A percentile compares a stretch with the other conserved stretches of the same genome.
These are phyloP conservation scores for Prosopocoilus inquinatus DNA, from an alignment of 2,888 invertebrate species.

Conservation along the genomic window DNA sequence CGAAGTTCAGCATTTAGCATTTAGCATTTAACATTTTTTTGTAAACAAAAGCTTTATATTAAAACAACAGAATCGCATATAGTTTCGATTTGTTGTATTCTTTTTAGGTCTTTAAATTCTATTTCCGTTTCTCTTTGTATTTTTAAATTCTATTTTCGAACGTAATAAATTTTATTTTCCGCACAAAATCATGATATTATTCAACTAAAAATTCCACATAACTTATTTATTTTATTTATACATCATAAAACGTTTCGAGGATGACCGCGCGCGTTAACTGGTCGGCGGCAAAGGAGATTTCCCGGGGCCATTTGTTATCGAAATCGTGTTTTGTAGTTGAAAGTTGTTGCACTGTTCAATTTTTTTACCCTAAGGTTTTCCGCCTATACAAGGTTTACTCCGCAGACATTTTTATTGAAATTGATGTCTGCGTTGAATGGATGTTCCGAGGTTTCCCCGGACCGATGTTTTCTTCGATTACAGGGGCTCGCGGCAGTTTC, in stretches of 20 bases:
- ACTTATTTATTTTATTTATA: too few species aligned
- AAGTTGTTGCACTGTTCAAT: conserved; percentile 3
- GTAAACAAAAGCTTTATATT: too few species aligned
- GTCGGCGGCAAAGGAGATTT: not conserved
- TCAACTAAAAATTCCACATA: too few species aligned
- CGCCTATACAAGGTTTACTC: conserved; percentile 35
- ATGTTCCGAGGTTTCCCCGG: conserved; percentile 40
- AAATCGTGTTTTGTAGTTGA: conserved; percentile 9
- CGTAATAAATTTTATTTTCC: too few species aligned
- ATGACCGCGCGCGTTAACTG: not conserved
- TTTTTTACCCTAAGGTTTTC: conserved; percentile 24
- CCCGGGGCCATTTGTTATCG: conserved; percentile 6
- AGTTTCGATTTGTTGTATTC: too few species aligned
- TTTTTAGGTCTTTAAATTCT: too few species aligned
- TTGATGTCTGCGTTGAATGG: conserved; percentile 46
- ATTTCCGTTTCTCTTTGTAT: too few species aligned
- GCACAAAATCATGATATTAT: too few species aligned
- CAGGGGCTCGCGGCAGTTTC: conserved; percentile 27
- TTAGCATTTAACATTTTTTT: too few species aligned
- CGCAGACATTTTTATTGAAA: conserved; percentile 47
- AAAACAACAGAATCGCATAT: too few species aligned
- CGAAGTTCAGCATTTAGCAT: too few species aligned
- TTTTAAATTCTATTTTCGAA: too few species aligned
- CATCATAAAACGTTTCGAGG: not conserved
- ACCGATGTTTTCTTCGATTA: conserved; percentile 42